phyloP scores from a whole-genome alignment of 2,113 vertebrate species.

The Formicarius rufipectus region DNA sequence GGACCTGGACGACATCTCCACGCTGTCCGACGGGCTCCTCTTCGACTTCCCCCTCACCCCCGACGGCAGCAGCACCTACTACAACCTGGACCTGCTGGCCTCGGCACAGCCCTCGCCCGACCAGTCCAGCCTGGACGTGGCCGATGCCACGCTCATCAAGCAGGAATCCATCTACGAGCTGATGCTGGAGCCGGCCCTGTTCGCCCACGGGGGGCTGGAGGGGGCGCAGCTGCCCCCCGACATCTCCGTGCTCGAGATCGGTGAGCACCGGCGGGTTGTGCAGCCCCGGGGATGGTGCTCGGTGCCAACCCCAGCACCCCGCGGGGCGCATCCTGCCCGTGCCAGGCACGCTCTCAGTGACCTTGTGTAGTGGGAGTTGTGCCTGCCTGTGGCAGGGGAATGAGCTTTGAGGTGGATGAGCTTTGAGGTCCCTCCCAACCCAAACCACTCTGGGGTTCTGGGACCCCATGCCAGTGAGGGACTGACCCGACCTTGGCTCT shows the following conservation, averaged over 20 bases:
- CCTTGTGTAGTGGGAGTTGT: not conserved
- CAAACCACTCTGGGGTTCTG: not conserved
- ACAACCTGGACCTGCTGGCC: conserved; percentile 81
- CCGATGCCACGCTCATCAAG: conserved; percentile 77
- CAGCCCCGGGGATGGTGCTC: rapidly evolving
- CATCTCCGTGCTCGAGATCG: conserved; percentile 81
- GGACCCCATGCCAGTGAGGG: rapidly evolving
- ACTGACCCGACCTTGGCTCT: not conserved
- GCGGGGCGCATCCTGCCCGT: not conserved
- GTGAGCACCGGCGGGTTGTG: conserved; percentile 30
- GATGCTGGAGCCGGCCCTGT: conserved; percentile 80
- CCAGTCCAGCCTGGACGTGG: conserved; percentile 81
- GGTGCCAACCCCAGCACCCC: not conserved
- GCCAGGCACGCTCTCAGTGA: rapidly evolving
- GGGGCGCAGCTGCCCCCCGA: conserved; percentile 60
- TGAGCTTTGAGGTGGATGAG: not conserved
- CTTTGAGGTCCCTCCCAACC: not conserved
- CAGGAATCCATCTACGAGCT: conserved; percentile 83
- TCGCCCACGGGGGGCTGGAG: conserved; percentile 52
- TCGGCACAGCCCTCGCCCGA: conserved; percentile 86
- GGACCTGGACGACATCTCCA: conserved; percentile 84
- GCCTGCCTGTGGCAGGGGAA: not conserved
- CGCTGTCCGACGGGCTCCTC: conserved; percentile 82
- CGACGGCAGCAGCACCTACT: conserved; percentile 78
- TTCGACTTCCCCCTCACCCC: conserved; percentile 89